phyloP scores from a whole-genome alignment of 2,888 invertebrate genomes.

The Pegoplata infirma region DNA sequence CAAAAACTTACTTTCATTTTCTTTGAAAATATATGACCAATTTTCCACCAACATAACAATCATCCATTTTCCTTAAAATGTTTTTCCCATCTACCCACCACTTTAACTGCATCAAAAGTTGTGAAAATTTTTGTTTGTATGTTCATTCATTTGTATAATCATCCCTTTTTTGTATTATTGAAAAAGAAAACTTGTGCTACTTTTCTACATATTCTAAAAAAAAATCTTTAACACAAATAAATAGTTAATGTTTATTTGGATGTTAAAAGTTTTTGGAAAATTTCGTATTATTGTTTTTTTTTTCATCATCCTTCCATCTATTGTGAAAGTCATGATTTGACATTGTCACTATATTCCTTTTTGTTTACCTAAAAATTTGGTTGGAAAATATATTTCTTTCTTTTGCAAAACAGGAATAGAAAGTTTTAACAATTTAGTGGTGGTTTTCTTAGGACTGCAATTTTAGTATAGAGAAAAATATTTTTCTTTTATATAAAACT shows the following conservation, averaged over 20 bases:
- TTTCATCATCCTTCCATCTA: not conserved
- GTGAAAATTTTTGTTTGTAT: not conserved
- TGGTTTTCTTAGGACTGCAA: not conserved
- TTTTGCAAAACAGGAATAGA: not conserved
- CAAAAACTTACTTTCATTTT: not conserved
- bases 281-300: not conserved
- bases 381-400: not conserved
- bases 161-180: not conserved
- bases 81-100: not conserved
- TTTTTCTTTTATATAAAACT: no score
- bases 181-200: not conserved
- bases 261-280: not conserved
- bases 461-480: not conserved
- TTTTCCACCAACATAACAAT: not conserved
- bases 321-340: slow-evolving; percentile 41
- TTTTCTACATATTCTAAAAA: not conserved
- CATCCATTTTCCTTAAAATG: not conserved
- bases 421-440: not conserved
- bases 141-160: not conserved
- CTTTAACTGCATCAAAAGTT: not conserved
- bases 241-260: not conserved
- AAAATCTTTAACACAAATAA: not conserved
- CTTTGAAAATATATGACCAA: not conserved
- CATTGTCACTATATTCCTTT: slow-evolving; percentile 46
- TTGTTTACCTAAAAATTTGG: slow-evolving; percentile 16